Evolutionary conservation across 2,888 invertebrate genomes (phyloP), one percentile per base, ranked within the genome.

Genomic region (Sthenelais limicola): DNA sequence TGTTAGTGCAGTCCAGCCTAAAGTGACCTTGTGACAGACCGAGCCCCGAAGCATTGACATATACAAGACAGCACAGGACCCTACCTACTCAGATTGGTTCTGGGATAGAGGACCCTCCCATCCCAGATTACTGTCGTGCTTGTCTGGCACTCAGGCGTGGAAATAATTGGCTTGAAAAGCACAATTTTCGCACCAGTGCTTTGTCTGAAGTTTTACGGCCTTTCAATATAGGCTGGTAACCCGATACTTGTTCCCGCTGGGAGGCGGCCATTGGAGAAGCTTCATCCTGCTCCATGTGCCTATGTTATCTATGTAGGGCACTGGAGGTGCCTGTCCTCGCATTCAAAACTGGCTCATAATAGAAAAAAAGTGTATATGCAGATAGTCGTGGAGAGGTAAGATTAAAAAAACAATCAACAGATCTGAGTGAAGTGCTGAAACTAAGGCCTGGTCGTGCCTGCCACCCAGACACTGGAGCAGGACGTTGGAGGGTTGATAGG

Each of bases 391-490:
- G n/a, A n/a, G n/a, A n/a, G n/a, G n/a, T n/a, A n/a, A n/a, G n/a
- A n/a, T n/a, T n/a, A n/a, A 26, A 70, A 70, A 70, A 70, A 70
- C 70, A 70, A 70, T 70, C 70, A 70, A 70, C 70, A 70, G 52
- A 54, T 70, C 70, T n/a, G 28, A 47, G 38, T 24, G 21, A 15
- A 7, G n/a, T 12, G 26, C 62, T 43, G 38, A 62, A 35, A 62
- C 43, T 24, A 21, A 35, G 43, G 62, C 62, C 62, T 26, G 62
- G 12, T 43, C 43, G 43, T n/a, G 62, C 38, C n/a, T 62, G 38
- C 18, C 38, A 15, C 56, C 56, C 56, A 30, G 62, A 62, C 62
- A 62, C 62, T 43, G 26, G 38, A 38, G 62, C n/a, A n/a, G n/a
- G n/a, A n/a, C n/a, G n/a, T n/a, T n/a, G n/a, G n/a, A n/a, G n/a